Percentiles rank a stretch among this genome's conserved stretches.
Conservation (phyloP, 2,888 invertebrate species). For the Meta bourneti region DNA sequence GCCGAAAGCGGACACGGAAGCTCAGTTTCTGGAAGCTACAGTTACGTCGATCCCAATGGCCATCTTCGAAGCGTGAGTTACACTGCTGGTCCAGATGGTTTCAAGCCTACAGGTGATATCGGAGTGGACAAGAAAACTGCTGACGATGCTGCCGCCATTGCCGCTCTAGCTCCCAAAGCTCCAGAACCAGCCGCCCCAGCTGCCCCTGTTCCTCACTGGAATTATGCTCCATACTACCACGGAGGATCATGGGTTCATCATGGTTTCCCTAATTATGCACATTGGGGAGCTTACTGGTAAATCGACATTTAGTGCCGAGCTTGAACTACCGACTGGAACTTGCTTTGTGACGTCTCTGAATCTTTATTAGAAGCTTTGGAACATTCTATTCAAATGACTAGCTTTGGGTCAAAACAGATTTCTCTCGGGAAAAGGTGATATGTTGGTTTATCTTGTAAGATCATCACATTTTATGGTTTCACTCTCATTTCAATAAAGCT, state of each 20-base stretch:
- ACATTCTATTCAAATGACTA: background rate
- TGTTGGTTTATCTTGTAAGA: background rate
- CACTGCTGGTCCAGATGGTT: constrained; percentile 75
- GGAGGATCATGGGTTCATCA: constrained; percentile 40
- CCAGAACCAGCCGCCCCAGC: constrained; percentile 14
- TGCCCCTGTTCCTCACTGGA: constrained; percentile 29
- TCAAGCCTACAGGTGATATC: constrained; percentile 76
- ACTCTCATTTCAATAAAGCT: background rate
- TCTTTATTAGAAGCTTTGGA: constrained; percentile 13
- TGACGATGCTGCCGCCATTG: constrained; percentile 72
- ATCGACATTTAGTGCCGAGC: background rate
- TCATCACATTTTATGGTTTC: background rate
- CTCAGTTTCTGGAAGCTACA: constrained; percentile 75
- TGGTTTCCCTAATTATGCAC: constrained; percentile 24
- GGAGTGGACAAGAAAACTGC: constrained; percentile 76
- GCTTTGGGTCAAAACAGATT: constrained; percentile 20
- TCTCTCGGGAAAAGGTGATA: constrained; percentile 1
- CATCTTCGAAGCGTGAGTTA: constrained; percentile 69
- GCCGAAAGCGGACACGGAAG: constrained; percentile 53
- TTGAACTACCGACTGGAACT: constrained; percentile 2
- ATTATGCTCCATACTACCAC: constrained; percentile 51
- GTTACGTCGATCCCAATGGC: constrained; percentile 75
- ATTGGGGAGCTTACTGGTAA: constrained; percentile 64
- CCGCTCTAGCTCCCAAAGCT: constrained; percentile 74
- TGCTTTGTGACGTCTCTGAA: background rate